A percentile compares a stretch with the other conserved stretches of the same genome.
These are phyloP conservation scores for Anthonomus grandis DNA, from an alignment of 1,140 invertebrate genomes.

Conservation along the genomic window DNA sequence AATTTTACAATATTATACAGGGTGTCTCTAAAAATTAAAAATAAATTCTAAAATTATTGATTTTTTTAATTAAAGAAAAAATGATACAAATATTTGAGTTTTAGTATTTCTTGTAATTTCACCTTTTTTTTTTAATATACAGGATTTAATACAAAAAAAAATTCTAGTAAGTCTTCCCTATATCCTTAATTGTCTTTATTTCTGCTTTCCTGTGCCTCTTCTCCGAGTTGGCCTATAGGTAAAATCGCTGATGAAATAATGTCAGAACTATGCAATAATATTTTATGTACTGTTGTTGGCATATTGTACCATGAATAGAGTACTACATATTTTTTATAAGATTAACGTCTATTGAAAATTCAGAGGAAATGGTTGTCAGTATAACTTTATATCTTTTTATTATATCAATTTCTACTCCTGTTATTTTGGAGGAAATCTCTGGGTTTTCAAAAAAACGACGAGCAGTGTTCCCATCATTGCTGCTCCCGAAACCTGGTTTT, in stretches of 20 bases:
- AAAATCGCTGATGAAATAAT: slow-evolving; percentile 31
- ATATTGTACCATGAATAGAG: slow-evolving; percentile 43
- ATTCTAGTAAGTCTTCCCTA: too few species aligned
- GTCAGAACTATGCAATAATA: slow-evolving; percentile 36
- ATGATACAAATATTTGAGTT: too few species aligned
- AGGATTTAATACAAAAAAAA: too few species aligned
- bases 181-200: slow-evolving; percentile 34
- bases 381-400: slow-evolving; percentile 10
- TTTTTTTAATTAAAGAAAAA: too few species aligned
- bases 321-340: slow-evolving; percentile 24
- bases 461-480: slow-evolving; percentile 18
- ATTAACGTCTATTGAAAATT: not conserved
- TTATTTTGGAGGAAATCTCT: slow-evolving; percentile 4
- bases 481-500: slow-evolving; percentile 17
- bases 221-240: slow-evolving; percentile 37
- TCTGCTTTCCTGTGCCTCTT: slow-evolving; percentile 26
- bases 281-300: slow-evolving; percentile 43
- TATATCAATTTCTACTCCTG: slow-evolving; percentile 26
- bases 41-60: too few species aligned
- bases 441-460: slow-evolving; percentile 20
- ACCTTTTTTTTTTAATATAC: too few species aligned
- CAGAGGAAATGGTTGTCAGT: slow-evolving; percentile 4
- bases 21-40: too few species aligned
- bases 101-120: too few species aligned
- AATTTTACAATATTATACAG: too few species aligned